Conservation (phyloP, 2,888 invertebrate genomes). For the Alloscopus bannaensis region DNA sequence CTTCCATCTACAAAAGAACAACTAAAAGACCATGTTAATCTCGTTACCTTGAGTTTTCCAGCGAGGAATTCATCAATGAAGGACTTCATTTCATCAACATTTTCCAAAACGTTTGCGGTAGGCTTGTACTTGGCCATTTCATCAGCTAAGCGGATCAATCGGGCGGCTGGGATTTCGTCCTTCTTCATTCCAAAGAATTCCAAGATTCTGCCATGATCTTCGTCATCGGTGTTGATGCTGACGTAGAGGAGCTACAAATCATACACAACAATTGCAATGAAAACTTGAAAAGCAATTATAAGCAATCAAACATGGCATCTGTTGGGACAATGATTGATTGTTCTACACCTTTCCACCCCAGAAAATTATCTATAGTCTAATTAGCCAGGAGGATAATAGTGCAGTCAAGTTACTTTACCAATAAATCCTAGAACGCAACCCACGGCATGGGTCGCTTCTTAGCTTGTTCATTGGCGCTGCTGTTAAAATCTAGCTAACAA, state of each 20-base stretch:
- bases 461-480: constrained; percentile 51
- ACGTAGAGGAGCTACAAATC: constrained; percentile 89
- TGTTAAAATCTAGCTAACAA: not conserved
- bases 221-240: constrained; percentile 94
- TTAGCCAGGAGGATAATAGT: constrained; percentile 73
- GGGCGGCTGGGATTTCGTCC: constrained; percentile 92
- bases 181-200: constrained; percentile 99
- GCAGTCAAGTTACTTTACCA: constrained; percentile 71
- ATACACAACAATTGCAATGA: no score
- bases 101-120: constrained; percentile 82
- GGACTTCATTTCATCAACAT: constrained; percentile 79
- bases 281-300: no score
- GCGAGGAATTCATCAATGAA: constrained; percentile 94
- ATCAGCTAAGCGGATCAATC: constrained; percentile 95
- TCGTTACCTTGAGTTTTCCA: constrained; percentile 86
- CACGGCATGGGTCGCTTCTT: constrained; percentile 48
- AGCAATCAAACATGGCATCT: no score
- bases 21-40: constrained; percentile 6
- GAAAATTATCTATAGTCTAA: constrained; percentile 66
- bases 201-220: constrained; percentile 96
- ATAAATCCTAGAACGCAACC: constrained; percentile 63
- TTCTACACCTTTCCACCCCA: constrained; percentile 73
- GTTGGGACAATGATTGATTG: no score
- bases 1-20: constrained; percentile 11
- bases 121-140: constrained; percentile 99